Base-by-base conservation (phyloP, 2,113 vertebrate genomes). In the Cheirogaleus medius region DNA sequence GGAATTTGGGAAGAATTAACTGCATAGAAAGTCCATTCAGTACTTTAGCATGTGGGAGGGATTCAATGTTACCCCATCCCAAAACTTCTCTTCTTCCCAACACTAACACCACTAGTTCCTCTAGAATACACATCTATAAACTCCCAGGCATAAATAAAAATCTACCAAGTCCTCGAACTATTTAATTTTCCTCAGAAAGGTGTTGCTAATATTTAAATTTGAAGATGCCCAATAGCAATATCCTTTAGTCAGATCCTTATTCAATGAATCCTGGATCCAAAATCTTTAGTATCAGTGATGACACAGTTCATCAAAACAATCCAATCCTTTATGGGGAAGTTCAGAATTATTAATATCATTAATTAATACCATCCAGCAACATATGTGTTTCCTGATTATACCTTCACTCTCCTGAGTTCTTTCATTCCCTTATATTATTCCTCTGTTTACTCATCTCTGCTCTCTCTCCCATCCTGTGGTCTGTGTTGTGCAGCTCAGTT, bases 401-500 rank as follows among this genome's bases (percentile, higher is more conserved):
- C 6, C 52, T 52, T 4, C 0, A 15, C 18, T 52, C 2, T 0
- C 3, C 23, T 39, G 23, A 47, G 21, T 1, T 49, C 23, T 91
- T 73, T 58, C 4, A 6, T 69, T 34, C 27, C 27, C 20, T 47
- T 47, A 3, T 1, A 2, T 13, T 81, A 1, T 47, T n/a, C 27
- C 2, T 63, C 29, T 39, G 18, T 32, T 9, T 58, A 6, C 12
- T 3, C 3, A 90, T 60, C 2, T 42, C 54, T 77, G 23, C 27
- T 5, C 3, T 34, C 14, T 54, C 32, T 23, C 37, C 8, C 15
- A 23, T 10, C 0, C 4, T 21, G 8, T 1, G 1, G 32, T n/a
- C 23, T 47, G 1, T 49, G 23, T 73, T 78, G 60, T 2, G 0
- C 6, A 8, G 5, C 90, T 81, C 52, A 82, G 25, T 15, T 73